Evolutionary conservation across 2,888 invertebrate genomes (phyloP).

Genomic region (Gastrophysa polygoni): DNA sequence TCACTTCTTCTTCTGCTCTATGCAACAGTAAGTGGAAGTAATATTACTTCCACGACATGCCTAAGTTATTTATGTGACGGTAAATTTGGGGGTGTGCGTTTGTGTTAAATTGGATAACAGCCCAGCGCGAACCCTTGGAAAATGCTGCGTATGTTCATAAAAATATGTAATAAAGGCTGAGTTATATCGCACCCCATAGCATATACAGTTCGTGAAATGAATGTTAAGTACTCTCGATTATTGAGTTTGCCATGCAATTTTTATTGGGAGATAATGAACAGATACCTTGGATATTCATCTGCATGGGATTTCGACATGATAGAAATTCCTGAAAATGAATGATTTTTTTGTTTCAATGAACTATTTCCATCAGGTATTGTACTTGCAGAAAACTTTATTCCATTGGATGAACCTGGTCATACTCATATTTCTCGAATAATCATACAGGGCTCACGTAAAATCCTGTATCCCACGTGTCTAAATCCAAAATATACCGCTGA

Average conservation of each 20-base stretch:
- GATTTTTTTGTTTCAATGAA: too few species aligned
- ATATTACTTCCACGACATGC: slow-evolving; percentile 58
- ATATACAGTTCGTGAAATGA: slow-evolving; percentile 24
- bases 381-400: too few species aligned
- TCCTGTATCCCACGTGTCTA: too few species aligned
- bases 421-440: too few species aligned
- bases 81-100: slow-evolving; percentile 57
- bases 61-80: slow-evolving; percentile 59
- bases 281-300: too few species aligned
- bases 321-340: too few species aligned
- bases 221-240: slow-evolving; percentile 20
- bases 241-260: slow-evolving; percentile 1
- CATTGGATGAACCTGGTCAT: too few species aligned
- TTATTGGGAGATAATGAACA: not conserved
- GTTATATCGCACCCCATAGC: slow-evolving; percentile 22
- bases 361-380: too few species aligned
- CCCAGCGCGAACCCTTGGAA: slow-evolving; percentile 40
- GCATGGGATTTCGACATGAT: too few species aligned
- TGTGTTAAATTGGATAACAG: slow-evolving; percentile 56
- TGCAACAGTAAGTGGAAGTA: slow-evolving; percentile 57
- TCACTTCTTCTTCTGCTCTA: slow-evolving; percentile 54
- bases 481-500: too few species aligned
- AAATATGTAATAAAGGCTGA: slow-evolving; percentile 40
- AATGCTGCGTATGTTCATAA: slow-evolving; percentile 44
- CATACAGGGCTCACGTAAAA: too few species aligned